Percentiles rank a stretch among this genome's conserved stretches.
These are phyloP conservation scores for Mystacornis crossleyi DNA, from an alignment of 2,113 vertebrate species.

Conservation along the genomic window DNA sequence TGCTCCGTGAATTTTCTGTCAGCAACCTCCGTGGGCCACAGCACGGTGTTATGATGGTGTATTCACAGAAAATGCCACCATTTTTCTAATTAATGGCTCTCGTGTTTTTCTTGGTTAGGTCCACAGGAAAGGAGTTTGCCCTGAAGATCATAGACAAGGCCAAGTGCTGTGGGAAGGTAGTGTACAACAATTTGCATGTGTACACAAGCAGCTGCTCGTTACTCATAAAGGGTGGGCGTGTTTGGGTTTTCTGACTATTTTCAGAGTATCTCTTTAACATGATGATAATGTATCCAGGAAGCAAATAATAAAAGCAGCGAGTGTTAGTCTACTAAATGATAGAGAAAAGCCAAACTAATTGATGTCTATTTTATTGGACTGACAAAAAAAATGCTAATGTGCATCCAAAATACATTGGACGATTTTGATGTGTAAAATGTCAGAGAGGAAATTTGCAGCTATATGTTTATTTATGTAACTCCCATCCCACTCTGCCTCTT, in stretches of 20 bases:
- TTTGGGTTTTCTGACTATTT: background rate
- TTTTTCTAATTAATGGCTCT: background rate
- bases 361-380: background rate
- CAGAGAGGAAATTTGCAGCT: background rate
- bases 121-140: constrained; percentile 94
- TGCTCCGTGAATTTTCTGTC: background rate
- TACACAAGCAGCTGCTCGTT: constrained; percentile 5
- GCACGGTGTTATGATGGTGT: background rate
- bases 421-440: background rate
- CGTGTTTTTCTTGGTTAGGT: constrained; percentile 71
- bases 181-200: background rate
- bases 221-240: background rate
- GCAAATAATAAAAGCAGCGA: background rate
- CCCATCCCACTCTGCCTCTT: background rate
- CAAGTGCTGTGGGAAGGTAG: constrained; percentile 96
- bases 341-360: background rate
- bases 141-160: constrained; percentile 98
- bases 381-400: background rate
- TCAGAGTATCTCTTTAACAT: background rate
- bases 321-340: background rate
- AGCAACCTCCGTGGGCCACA: background rate
- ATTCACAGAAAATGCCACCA: background rate
- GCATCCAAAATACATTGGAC: background rate
- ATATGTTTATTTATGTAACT: background rate
- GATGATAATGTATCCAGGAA: background rate